phyloP scores from a whole-genome alignment of 2,888 invertebrate species.

The Tholera decimalis region DNA sequence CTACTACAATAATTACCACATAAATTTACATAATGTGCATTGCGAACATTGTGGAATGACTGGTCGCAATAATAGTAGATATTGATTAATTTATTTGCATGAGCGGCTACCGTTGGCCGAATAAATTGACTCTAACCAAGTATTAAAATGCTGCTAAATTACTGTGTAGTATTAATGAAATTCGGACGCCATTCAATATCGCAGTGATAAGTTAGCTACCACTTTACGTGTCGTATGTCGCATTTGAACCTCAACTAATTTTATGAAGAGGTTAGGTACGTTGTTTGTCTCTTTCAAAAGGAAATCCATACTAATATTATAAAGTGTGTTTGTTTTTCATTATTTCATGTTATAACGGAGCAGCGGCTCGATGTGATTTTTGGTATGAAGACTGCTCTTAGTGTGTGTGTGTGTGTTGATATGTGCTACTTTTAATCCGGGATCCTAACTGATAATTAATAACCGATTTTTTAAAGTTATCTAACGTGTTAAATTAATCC shows the following conservation, averaged over 20 bases:
- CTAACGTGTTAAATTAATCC: too few relatives aligned
- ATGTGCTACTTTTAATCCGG: too few relatives aligned
- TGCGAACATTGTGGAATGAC: conserved; percentile 14
- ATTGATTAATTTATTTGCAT: conserved; percentile 38
- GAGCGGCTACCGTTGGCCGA: conserved; percentile 2
- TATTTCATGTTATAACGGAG: too few relatives aligned
- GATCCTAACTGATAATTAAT: too few relatives aligned
- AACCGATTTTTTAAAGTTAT: too few relatives aligned
- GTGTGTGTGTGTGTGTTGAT: too few relatives aligned
- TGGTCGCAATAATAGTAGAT: conserved; percentile 2
- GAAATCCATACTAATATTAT: too few relatives aligned
- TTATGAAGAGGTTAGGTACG: too few relatives aligned
- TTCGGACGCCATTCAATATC: neutral
- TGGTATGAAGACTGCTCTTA: too few relatives aligned
- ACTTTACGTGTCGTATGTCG: neutral
- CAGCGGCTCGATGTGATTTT: too few relatives aligned
- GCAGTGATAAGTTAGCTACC: neutral
- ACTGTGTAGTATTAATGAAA: neutral
- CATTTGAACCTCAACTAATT: neutral
- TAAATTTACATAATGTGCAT: conserved; percentile 13
- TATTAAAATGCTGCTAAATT: conserved; percentile 21
- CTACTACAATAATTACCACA: conserved; percentile 3
- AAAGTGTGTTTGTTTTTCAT: too few relatives aligned
- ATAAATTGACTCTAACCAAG: conserved; percentile 20
- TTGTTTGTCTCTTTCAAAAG: too few relatives aligned